A percentile compares a stretch with the other conserved stretches of the same genome.
These are phyloP conservation scores for Danaus melanippus DNA, from an alignment of 1,140 invertebrate genomes.

Conservation along the genomic window DNA sequence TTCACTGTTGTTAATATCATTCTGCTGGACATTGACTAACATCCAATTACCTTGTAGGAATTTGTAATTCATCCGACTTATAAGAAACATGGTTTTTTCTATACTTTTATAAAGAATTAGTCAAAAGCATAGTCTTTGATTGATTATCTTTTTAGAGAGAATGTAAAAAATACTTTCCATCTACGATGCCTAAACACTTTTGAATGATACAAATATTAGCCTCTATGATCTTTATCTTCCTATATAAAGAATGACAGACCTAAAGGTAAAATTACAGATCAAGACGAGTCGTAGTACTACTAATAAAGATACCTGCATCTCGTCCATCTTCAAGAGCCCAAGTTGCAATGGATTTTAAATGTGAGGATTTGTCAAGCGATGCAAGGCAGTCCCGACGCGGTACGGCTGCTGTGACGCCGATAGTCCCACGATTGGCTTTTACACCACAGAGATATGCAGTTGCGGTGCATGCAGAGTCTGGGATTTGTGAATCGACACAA, in stretches of 20 bases:
- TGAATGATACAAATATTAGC: background rate
- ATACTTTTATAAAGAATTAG: too few species aligned
- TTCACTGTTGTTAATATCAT: too few species aligned
- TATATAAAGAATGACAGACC: background rate
- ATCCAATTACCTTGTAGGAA: too few species aligned
- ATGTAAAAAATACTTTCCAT: too few species aligned
- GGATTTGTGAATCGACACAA: constrained; percentile 80
- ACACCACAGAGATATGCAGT: constrained; percentile 88
- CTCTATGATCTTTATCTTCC: background rate
- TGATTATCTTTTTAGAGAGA: too few species aligned
- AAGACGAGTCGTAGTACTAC: too few species aligned
- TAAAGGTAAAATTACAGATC: too few species aligned
- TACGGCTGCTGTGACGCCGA: constrained; percentile 80
- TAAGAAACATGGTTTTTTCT: too few species aligned
- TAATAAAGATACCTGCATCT: constrained; percentile 23
- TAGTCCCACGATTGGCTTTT: constrained; percentile 83
- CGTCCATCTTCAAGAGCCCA: constrained; percentile 82
- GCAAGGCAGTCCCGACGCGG: constrained; percentile 73
- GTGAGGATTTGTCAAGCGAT: constrained; percentile 62
- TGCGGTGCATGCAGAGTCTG: constrained; percentile 84
- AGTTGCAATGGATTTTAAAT: constrained; percentile 77
- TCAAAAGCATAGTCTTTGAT: too few species aligned
- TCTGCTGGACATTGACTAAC: too few species aligned
- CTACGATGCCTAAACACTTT: too few species aligned
- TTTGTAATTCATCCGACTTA: too few species aligned